phyloP scores from a whole-genome alignment of 2,888 invertebrate species.

The Palloptera scutellata region DNA sequence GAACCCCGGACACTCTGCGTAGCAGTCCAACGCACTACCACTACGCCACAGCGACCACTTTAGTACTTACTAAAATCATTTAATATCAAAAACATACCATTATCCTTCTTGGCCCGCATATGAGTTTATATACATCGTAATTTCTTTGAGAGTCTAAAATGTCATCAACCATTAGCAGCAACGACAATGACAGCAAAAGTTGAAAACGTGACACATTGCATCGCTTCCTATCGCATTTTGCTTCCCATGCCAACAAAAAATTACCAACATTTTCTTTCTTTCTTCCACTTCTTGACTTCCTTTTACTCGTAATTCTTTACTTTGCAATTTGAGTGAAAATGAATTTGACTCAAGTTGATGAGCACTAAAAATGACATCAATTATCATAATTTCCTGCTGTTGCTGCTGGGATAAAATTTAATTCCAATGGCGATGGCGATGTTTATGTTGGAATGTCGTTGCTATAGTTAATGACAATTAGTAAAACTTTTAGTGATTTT shows the following conservation, averaged over 20 bases:
- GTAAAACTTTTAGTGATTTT: neutral
- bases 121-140: no score
- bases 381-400: neutral
- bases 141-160: neutral
- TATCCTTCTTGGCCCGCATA: no score
- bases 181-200: neutral
- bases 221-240: slow-evolving; percentile 6
- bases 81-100: no score
- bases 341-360: slow-evolving; percentile 16
- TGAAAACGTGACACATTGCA: neutral
- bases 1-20: no score
- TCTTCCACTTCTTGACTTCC: neutral
- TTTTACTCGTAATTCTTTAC: neutral
- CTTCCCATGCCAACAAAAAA: neutral
- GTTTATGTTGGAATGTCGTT: neutral
- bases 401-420: neutral
- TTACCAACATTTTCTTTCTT: neutral
- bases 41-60: no score
- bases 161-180: slow-evolving; percentile 23
- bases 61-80: no score
- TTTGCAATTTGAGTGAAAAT: neutral
- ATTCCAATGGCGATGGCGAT: neutral
- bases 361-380: neutral
- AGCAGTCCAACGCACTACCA: no score
- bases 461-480: slow-evolving; percentile 16